Conservation (phyloP, 2,113 vertebrate species). For the Calidris pugnax region DNA sequence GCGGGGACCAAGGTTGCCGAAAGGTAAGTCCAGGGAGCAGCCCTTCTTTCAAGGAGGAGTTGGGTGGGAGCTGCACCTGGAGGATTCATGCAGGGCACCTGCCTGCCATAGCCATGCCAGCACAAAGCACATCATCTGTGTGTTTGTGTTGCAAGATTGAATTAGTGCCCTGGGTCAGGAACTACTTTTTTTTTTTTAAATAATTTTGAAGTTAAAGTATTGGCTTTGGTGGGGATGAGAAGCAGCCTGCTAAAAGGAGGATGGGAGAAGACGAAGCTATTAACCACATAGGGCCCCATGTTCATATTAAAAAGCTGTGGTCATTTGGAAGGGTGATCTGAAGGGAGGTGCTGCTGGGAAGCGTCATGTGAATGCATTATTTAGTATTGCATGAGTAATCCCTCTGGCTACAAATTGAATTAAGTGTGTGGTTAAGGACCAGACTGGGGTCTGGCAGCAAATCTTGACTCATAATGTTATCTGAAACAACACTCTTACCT, state of each 20-base stretch:
- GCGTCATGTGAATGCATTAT: neutral
- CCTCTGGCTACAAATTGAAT: neutral
- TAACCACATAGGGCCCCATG: rapidly evolving
- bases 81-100: rapidly evolving
- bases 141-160: neutral
- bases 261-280: neutral
- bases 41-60: neutral
- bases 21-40: neutral
- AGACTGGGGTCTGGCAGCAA: neutral
- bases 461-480: rapidly evolving
- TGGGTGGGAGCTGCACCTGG: neutral
- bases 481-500: neutral
- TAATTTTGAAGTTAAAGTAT: neutral
- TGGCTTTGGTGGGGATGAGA: neutral
- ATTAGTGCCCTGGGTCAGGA: no score
- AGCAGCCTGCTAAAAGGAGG: neutral
- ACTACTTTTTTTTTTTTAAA: neutral
- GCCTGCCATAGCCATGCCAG: neutral
- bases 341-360: neutral
- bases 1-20: rapidly evolving
- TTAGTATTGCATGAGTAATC: neutral
- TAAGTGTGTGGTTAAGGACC: neutral
- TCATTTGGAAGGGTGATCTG: neutral
- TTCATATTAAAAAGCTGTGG: neutral
- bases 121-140: rapidly evolving